These are phyloP conservation scores for Sporophila hypoxantha DNA, from an alignment of 2,113 vertebrate species.

Conservation along the genomic window DNA sequence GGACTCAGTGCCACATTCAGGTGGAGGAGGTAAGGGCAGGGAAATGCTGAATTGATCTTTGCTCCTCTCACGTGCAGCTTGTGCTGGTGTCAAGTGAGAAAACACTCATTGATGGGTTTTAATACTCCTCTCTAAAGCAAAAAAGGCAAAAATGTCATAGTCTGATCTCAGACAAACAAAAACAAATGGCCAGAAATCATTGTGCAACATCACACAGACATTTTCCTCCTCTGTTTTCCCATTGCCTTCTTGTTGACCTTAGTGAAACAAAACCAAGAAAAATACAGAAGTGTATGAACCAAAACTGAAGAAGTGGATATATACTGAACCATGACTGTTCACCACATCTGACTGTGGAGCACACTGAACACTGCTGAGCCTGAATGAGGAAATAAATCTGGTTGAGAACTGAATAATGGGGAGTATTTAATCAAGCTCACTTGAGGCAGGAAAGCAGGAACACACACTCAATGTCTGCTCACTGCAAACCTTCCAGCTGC, in stretches of 20 bases:
- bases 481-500: not conserved
- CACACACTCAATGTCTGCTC: not conserved
- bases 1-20: fast-evolving
- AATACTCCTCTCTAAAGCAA: not conserved
- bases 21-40: not conserved
- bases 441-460: not conserved
- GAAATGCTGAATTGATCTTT: not conserved
- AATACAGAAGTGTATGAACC: not conserved
- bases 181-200: not conserved
- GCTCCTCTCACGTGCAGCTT: not conserved
- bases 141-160: not conserved
- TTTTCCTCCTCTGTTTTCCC: not conserved
- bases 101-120: not conserved
- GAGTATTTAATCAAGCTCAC: not conserved
- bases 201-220: not conserved
- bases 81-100: not conserved
- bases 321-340: not conserved
- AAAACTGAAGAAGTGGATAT: not conserved
- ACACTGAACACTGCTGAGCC: not conserved
- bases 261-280: not conserved
- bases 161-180: not conserved
- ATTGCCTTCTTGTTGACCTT: not conserved
- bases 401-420: not conserved
- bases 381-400: not conserved
- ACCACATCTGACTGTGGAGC: not conserved